Percentiles rank a stretch among this genome's conserved stretches.
Evolutionary conservation across 2,888 invertebrate genomes (phyloP).

Genomic region (Melieria omissa): DNA sequence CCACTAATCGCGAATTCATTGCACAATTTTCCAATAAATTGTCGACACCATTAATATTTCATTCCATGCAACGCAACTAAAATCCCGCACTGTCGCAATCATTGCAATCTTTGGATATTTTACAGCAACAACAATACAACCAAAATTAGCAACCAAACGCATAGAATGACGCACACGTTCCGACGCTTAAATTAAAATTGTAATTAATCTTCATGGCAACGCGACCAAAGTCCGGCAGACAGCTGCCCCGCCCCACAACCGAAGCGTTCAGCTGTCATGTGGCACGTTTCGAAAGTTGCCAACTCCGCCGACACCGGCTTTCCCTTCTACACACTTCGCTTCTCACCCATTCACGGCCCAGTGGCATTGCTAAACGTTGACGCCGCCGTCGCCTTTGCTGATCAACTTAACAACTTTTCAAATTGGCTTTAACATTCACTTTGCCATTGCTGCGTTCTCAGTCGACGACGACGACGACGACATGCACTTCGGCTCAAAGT

Average conservation of each 20-base stretch:
- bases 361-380: too few species aligned
- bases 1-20: background rate
- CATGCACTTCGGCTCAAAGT: constrained; percentile 2
- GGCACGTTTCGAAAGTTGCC: too few species aligned
- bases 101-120: background rate
- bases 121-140: background rate
- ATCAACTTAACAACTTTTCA: constrained; percentile 45
- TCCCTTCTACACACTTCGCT: too few species aligned
- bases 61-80: background rate
- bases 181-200: constrained; percentile 42
- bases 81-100: background rate
- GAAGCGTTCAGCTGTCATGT: too few species aligned
- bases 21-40: background rate
- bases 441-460: constrained; percentile 10
- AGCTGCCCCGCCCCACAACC: background rate
- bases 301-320: too few species aligned
- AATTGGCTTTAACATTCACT: constrained; percentile 39
- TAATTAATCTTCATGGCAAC: constrained; percentile 39
- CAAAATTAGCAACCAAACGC: too few species aligned
- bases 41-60: background rate
- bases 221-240: background rate
- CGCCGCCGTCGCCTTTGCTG: constrained; percentile 8
- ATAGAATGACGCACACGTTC: constrained; percentile 12
- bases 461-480: constrained; percentile 7
- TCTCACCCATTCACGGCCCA: too few species aligned